Evolutionary conservation across 1,140 invertebrate genomes (phyloP), one percentile per base, ranked within the genome.

Genomic region (Argopecten irradians): DNA sequence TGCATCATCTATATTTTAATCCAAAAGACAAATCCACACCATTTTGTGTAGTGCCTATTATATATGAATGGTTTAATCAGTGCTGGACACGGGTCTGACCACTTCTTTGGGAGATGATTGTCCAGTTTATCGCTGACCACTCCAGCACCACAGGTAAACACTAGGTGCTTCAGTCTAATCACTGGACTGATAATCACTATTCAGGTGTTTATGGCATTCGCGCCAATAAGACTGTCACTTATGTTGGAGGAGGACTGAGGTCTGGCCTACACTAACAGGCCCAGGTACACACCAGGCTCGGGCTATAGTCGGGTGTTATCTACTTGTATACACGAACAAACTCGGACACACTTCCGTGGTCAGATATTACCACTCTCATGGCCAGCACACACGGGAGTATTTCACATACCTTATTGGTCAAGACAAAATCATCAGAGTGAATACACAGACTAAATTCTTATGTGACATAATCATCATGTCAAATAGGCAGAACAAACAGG

Each of bases 151-250:
- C 55, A 28, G 55, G 55, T 71, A 71, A 8, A 71, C 55, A n/a
- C 22, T 71, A 28, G n/a, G 55, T 71, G 55, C 55, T 71, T 28
- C 22, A 71, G 55, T 71, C 55, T 71, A 71, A 71, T 71, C 55
- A 71, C 55, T 71, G 22, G 22, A n/a, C 55, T 71, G 55, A 71
- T 71, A 71, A 71, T 71, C 55, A 71, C 55, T 28, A 71, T 71
- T 71, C 55, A 71, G 55, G 55, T 71, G 55, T 71, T 71, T 71
- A 71, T 71, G 55, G 55, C 55, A 71, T 71, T 71, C 16, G 28
- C 22, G 16, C 55, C 28, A 71, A 71, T 28, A 71, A 28, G 8
- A 71, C 55, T 71, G 55, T 71, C 55, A 71, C 55, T 71, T 71
- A 16, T 28, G n/a, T 1, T 71, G 55, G 55, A 71, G n/a, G 55